Evolutionary conservation across 1,140 invertebrate species (phyloP), one percentile per base, ranked within the genome.

Genomic region (Batillaria attramentaria): DNA sequence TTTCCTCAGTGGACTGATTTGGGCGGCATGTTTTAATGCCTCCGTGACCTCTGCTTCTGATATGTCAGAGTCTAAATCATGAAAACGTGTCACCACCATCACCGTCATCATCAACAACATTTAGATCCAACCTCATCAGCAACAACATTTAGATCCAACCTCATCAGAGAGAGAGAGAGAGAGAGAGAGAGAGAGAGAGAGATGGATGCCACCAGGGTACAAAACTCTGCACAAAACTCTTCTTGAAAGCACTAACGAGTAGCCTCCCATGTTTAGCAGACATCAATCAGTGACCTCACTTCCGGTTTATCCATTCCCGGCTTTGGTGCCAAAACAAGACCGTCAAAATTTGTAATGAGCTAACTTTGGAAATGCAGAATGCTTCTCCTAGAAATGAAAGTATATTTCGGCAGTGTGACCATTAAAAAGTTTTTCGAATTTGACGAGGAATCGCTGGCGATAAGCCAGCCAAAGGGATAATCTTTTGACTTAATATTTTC

Each of bases 271-370:
- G 16, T 18, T 3, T 37, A 74, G 46, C 70, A 60, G 50, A 37
- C 46, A 57, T 10, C 28, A 33, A 28, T 60, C 57, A 57, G 54
- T 75, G 73, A 75, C n/a, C 54, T 75, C 73, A 75, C 73, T 75
- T 75, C 73, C 73, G 73, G 73, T 75, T 31, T 39, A 18, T 62
- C 31, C 57, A 75, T 62, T 75, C 54, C 73, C 54, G 73, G 73
- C 54, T 60, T 50, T 3, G 42, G 35, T 57, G 50, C 73, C 68
- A 70, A 70, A 75, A 62, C n/a, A 60, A 50, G 37, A 35, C 20
- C 39, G 6, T 20, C 35, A n/a, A 75, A 60, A 75, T 75, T 75
- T 57, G 37, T 75, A 75, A 75, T 75, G 73, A 75, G 73, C 31
- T 75, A 3, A 35, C 33, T n/a, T 42, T 60, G n/a, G 20, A 65